Base-by-base conservation (phyloP, 1,140 invertebrate species). In the Drosophila rufa region DNA sequence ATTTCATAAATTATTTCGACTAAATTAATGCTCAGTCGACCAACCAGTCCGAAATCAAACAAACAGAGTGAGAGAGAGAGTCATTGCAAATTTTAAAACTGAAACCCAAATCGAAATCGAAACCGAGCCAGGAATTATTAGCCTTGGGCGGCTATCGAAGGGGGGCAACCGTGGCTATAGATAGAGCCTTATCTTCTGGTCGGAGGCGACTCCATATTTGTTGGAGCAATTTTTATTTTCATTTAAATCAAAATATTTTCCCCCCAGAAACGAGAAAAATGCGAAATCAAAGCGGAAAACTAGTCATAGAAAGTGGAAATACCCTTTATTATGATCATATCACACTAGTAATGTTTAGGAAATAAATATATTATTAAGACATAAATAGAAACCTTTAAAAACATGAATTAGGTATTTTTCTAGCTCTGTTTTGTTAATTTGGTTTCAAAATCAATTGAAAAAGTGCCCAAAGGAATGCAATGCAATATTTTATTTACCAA, bases 1-100 rank as follows among this genome's bases (percentile, higher is more conserved):
- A 86, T 85, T 82, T 79, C 60, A 79, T 86, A 75, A 81, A 75
- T 81, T 86, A 86, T 86, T 86, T 86, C 79, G 33, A 75, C 82
- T 71, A 85, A 82, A 82, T 79, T 86, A 86, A 79, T 86, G 82
- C 55, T 59, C 50, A 53, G 50, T 40, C 47, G 65, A 59, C 58
- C 59, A 56, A 45, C 25, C 38, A 64, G 51, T 50, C 76, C 47
- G 15, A 74, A 75, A 61, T 58, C 47, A 40, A 53, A 74, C 36
- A 58, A 56, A 56, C 53, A 15, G 2, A 22, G 14, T 3, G 51
- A 38, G 33, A 3, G 51, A 22, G 36, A n/a, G 17, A 58, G 11
- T 45, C 30, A 15, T 9, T 33, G 36, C 19, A 40, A 70, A 46
- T 30, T 45, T 56, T 45, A 57, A 58, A 71, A 45, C 66, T 36